Conservation (phyloP, 2,113 vertebrate species). For the Columbina picui region DNA sequence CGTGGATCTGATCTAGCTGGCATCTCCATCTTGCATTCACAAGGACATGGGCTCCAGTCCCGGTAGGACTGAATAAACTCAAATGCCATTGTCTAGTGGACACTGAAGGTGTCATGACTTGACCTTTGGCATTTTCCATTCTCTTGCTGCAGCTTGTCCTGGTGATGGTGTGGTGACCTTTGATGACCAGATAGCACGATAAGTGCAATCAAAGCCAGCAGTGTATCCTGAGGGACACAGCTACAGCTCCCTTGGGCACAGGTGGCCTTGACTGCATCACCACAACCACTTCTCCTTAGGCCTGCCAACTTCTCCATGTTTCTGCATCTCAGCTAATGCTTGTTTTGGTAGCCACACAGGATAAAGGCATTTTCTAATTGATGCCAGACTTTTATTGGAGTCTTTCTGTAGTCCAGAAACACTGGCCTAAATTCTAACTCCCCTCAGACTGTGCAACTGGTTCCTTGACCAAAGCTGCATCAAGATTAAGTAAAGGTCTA, state of each 20-base stretch:
- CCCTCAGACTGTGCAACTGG: not conserved
- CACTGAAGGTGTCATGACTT: not conserved
- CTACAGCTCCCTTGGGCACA: not conserved
- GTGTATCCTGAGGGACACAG: not conserved
- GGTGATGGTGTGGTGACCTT: not conserved
- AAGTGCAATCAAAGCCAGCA: not conserved
- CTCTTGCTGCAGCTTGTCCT: not conserved
- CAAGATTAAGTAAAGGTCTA: not conserved
- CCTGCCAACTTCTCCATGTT: not conserved
- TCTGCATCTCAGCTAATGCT: not conserved
- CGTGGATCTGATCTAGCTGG: rapidly evolving
- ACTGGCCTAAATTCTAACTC: not conserved
- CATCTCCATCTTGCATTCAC: not conserved
- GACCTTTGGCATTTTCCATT: not conserved
- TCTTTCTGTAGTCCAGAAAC: not conserved
- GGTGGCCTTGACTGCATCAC: not conserved
- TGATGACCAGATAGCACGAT: rapidly evolving
- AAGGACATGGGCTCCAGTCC: not conserved
- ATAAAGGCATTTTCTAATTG: not conserved
- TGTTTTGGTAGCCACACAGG: rapidly evolving
- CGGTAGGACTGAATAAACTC: rapidly evolving
- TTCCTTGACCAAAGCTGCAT: not conserved
- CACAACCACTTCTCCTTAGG: not conserved
- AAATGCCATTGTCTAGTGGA: not conserved
- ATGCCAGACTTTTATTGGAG: not conserved